Percentiles rank a stretch among this genome's conserved stretches.
These are phyloP conservation scores for Stratiomys singularior DNA, from an alignment of 2,888 invertebrate species.

Conservation along the genomic window DNA sequence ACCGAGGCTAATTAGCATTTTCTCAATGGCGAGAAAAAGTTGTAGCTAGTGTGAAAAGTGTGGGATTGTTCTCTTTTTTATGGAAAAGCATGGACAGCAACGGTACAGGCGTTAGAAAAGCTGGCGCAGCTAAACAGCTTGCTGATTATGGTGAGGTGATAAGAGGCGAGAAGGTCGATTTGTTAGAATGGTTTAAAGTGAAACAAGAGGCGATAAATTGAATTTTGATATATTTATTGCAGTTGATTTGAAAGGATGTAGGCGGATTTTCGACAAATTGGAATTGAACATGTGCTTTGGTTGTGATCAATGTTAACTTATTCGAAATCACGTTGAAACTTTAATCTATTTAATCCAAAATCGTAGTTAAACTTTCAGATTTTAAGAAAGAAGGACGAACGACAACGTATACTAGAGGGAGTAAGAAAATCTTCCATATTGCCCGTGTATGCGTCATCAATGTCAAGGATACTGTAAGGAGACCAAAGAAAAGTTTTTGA, in stretches of 20 bases:
- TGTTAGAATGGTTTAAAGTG: not conserved
- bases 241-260: not conserved
- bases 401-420: no score
- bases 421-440: no score
- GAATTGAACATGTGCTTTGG: not conserved
- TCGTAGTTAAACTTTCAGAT: no score
- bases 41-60: not conserved
- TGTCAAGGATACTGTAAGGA: no score
- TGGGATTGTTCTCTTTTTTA: conserved; percentile 5
- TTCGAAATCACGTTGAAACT: no score
- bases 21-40: conserved; percentile 47
- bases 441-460: no score
- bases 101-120: not conserved
- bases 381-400: no score
- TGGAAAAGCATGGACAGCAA: not conserved
- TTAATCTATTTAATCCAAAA: no score
- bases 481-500: no score
- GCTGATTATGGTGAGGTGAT: conserved; percentile 19
- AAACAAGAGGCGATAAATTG: not conserved
- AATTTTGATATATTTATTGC: not conserved
- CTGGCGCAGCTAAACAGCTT: not conserved
- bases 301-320: no score
- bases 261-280: not conserved
- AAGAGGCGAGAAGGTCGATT: conserved; percentile 31
- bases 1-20: conserved; percentile 47